A percentile compares a stretch with the other conserved stretches of the same genome.
Evolutionary conservation across 1,140 invertebrate species (phyloP).

Genomic region (Ostrea edulis): DNA sequence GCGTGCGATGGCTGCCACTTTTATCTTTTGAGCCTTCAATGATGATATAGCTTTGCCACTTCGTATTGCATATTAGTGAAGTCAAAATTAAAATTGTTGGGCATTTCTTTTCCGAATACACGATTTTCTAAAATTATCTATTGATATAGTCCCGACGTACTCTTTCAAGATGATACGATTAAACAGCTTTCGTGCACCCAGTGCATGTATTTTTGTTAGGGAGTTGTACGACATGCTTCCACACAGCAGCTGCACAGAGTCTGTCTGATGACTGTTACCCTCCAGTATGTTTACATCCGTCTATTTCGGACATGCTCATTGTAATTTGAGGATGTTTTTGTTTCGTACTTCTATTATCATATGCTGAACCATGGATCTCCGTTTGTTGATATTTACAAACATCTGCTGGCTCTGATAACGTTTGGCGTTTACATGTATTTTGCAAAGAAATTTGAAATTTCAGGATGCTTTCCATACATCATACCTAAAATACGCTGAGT

Average conservation of each 20-base stretch:
- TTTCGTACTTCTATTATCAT: background rate
- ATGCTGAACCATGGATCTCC: background rate
- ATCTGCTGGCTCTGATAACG: background rate
- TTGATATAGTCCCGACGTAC: background rate
- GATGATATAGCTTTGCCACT: too few relatives aligned
- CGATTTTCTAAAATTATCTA: background rate
- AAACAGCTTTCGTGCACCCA: background rate
- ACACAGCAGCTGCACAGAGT: background rate
- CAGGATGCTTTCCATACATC: background rate
- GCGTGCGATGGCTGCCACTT: too few relatives aligned
- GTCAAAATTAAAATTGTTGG: too few relatives aligned
- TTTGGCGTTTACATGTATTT: background rate
- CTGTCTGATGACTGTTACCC: background rate
- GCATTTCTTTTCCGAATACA: too few relatives aligned
- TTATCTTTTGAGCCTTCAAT: too few relatives aligned
- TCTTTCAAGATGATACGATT: background rate
- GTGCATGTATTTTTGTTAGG: background rate
- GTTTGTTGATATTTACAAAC: background rate
- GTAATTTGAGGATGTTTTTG: background rate
- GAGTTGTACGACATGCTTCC: background rate
- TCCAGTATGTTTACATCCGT: background rate
- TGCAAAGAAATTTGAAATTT: background rate
- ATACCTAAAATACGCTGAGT: background rate
- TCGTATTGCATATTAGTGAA: too few relatives aligned
- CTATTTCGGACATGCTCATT: conserved; percentile 15